These are phyloP conservation scores for Pedionomus torquatus DNA, from an alignment of 2,113 vertebrate genomes.

Conservation along the genomic window DNA sequence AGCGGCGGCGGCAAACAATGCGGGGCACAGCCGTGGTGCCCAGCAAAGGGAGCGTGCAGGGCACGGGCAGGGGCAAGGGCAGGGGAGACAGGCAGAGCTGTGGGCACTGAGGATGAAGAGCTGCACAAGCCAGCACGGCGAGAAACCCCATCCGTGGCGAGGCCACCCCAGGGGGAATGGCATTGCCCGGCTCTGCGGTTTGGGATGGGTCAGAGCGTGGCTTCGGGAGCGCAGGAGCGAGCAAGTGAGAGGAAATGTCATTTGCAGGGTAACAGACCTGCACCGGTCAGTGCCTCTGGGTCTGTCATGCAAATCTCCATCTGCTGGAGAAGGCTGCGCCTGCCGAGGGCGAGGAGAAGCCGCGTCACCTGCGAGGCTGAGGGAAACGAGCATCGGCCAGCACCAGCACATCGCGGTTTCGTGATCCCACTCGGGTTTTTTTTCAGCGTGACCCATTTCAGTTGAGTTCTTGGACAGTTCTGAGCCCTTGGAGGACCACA, in stretches of 20 bases:
- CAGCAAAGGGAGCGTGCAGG: background rate
- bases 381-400: background rate
- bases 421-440: background rate
- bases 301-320: constrained; percentile 8
- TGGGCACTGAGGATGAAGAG: background rate
- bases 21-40: background rate
- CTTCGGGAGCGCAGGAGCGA: background rate
- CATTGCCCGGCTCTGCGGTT: background rate
- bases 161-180: background rate
- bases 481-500: background rate
- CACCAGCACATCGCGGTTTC: background rate
- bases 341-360: background rate
- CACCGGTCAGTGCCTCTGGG: constrained; percentile 17
- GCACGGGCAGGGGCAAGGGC: background rate
- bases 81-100: background rate
- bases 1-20: background rate
- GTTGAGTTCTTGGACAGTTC: background rate
- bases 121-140: background rate
- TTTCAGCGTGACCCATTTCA: background rate
- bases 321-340: background rate
- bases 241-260: background rate
- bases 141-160: background rate
- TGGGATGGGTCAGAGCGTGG: background rate
- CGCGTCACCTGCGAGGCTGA: accelerated
- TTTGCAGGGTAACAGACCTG: background rate